Conservation (phyloP, 1,140 invertebrate genomes). For the Diorhabda elongata region DNA sequence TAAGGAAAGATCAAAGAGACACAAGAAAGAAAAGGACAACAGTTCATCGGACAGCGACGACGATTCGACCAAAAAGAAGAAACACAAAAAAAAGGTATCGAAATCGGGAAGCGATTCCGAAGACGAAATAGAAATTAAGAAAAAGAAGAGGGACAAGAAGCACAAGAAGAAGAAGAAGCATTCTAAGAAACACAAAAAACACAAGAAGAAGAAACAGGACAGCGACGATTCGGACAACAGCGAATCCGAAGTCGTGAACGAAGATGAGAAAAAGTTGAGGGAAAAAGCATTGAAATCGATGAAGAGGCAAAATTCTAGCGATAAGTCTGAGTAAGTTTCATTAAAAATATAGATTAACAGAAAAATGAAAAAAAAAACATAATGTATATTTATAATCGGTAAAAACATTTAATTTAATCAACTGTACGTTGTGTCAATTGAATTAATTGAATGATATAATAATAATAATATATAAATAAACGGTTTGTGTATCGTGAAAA, state of each 20-base stretch:
- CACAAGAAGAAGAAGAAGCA: conserved; percentile 69
- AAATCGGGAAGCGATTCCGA: conserved; percentile 52
- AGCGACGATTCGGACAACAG: conserved; percentile 58
- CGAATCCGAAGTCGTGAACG: conserved; percentile 60
- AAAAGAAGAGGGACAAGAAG: conserved; percentile 66
- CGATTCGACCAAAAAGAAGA: conserved; percentile 41
- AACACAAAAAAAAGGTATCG: conserved; percentile 38
- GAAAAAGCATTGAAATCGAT: conserved; percentile 77
- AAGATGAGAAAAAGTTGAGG: conserved; percentile 83
- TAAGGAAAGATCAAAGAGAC: conserved; percentile 55
- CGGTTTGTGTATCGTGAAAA: background rate
- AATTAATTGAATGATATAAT: background rate
- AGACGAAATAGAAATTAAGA: conserved; percentile 65
- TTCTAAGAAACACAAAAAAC: conserved; percentile 62
- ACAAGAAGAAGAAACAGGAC: conserved; percentile 63
- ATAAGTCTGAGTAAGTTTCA: conserved; percentile 42
- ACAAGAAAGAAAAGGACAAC: conserved; percentile 63
- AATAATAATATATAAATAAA: background rate
- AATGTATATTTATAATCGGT: no score
- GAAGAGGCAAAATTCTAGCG: conserved; percentile 53
- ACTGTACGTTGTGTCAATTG: no score
- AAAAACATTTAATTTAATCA: no score
- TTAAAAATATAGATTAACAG: background rate
- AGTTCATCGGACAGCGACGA: conserved; percentile 63
- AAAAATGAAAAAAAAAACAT: no score